These are phyloP conservation scores for Cromileptes altivelis DNA, from an alignment of 2,113 vertebrate species.

Conservation along the genomic window DNA sequence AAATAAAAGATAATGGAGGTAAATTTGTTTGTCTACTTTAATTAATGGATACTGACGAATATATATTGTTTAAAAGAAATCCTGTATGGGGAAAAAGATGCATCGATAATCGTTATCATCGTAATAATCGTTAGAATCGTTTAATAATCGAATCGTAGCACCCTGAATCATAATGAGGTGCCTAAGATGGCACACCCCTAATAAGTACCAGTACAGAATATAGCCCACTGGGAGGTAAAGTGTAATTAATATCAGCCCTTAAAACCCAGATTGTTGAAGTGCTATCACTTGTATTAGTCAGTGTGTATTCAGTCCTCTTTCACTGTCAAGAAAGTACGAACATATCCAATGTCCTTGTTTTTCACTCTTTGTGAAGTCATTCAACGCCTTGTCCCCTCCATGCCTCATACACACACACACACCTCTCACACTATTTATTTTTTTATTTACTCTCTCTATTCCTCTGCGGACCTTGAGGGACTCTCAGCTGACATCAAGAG, in stretches of 20 bases:
- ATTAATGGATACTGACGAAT: no score
- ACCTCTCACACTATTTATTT: neutral
- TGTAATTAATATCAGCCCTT: neutral
- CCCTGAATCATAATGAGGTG: no score
- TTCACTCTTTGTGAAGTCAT: constrained; percentile 7
- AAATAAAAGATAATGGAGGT: no score
- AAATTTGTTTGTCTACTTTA: no score
- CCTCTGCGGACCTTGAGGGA: neutral
- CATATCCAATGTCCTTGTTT: constrained; percentile 8
- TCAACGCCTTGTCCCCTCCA: constrained; percentile 2
- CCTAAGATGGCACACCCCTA: no score
- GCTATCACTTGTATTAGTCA: neutral
- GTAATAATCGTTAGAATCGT: no score
- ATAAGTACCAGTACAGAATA: neutral
- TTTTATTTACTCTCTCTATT: constrained; percentile 11
- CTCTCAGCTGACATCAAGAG: constrained; percentile 30
- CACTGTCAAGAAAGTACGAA: neutral
- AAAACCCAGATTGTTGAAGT: neutral
- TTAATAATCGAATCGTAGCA: no score
- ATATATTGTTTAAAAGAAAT: no score
- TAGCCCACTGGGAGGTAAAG: neutral
- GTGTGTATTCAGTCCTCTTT: neutral
- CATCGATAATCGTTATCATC: no score
- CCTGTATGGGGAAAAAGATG: no score
- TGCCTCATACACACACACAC: neutral